A percentile compares a stretch with the other conserved stretches of the same genome.
These are phyloP conservation scores for Pempheris klunzingeri DNA, from an alignment of 2,797 vertebrate genomes.

Conservation along the genomic window DNA sequence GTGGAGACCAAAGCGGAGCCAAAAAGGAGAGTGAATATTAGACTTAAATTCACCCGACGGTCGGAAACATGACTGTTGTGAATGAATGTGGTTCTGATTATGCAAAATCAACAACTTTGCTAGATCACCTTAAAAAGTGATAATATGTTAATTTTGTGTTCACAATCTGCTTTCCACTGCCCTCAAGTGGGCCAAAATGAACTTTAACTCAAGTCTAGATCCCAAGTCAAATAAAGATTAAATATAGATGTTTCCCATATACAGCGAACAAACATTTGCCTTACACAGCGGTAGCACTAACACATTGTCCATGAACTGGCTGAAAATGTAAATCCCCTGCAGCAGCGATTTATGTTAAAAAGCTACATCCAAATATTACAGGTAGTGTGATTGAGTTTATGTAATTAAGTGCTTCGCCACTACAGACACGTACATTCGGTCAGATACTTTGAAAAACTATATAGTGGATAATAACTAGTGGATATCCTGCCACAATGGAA, in stretches of 20 bases:
- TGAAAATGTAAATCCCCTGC: background rate
- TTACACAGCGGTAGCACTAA: background rate
- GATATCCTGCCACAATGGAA: conserved; percentile 4
- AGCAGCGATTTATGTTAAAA: conserved; percentile 1
- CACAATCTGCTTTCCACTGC: background rate
- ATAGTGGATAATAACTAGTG: background rate
- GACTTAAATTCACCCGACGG: background rate
- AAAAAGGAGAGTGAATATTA: background rate
- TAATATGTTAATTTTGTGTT: background rate
- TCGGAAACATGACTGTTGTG: background rate
- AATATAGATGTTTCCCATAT: background rate
- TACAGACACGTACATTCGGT: background rate
- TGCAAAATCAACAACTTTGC: background rate
- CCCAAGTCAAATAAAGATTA: background rate
- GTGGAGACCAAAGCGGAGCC: background rate
- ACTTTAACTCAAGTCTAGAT: background rate
- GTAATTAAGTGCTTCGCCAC: too few species aligned
- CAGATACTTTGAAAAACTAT: background rate
- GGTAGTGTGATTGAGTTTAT: background rate
- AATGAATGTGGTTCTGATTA: background rate
- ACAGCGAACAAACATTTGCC: background rate
- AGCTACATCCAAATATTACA: too few species aligned
- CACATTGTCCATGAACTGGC: background rate
- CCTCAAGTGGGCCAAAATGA: background rate
- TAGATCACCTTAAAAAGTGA: background rate